Percentiles rank a stretch among this genome's conserved stretches.
Conservation (phyloP, 2,113 vertebrate genomes). For the Hymenochirus boettgeri region DNA sequence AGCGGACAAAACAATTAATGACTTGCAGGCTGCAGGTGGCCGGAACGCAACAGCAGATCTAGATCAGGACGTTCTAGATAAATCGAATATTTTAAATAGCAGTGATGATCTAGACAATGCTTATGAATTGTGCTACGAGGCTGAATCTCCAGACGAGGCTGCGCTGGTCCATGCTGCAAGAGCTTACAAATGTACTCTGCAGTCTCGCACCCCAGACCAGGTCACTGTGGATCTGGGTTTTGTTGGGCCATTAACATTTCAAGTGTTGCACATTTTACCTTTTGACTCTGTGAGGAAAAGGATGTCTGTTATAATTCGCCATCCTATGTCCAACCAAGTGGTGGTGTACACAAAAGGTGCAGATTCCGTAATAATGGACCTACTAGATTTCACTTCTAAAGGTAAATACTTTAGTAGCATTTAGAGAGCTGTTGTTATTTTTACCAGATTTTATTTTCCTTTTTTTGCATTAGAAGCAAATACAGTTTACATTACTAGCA, state of each 20-base stretch:
- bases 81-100: not conserved
- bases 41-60: conserved; percentile 1
- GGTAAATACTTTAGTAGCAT: conserved; percentile 55
- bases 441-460: no score
- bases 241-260: conserved; percentile 69
- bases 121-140: conserved; percentile 64
- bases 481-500: no score
- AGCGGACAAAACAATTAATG: conserved; percentile 15
- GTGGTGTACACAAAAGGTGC: conserved; percentile 92
- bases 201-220: conserved; percentile 71
- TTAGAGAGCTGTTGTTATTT: no score
- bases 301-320: conserved; percentile 91
- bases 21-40: not conserved
- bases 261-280: conserved; percentile 81
- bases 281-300: conserved; percentile 86
- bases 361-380: conserved; percentile 82
- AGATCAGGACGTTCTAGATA: not conserved
- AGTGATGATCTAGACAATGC: not conserved
- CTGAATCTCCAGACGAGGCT: conserved; percentile 70
- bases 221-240: conserved; percentile 75
- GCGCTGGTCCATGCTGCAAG: conserved; percentile 68
- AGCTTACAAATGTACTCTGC: conserved; percentile 71
- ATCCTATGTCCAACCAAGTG: conserved; percentile 77
- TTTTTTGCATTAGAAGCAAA: not conserved
- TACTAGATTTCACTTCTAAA: conserved; percentile 49